phyloP scores from a whole-genome alignment of 2,888 invertebrate genomes.

The Bimastos eiseni region DNA sequence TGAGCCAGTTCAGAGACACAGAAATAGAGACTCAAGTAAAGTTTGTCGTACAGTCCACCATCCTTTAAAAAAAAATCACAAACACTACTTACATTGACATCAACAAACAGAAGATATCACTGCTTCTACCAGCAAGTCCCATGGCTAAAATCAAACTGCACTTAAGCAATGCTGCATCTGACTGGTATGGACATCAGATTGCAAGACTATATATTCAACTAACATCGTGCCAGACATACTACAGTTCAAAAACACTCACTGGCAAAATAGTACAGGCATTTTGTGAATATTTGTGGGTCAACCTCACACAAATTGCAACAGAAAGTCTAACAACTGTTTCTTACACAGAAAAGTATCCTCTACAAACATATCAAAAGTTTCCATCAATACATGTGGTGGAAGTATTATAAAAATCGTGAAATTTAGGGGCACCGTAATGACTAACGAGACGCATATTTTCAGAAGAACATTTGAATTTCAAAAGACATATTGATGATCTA shows the following conservation, averaged over 20 bases:
- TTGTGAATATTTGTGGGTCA: no score
- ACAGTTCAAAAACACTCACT: background rate
- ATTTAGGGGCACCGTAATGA: no score
- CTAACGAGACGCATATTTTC: no score
- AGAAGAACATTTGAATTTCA: no score
- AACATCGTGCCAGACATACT: background rate
- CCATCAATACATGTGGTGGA: no score
- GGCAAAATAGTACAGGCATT: no score
- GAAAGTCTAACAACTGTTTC: no score
- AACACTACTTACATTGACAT: background rate
- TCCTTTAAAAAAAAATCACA: constrained; percentile 45
- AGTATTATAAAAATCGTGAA: no score
- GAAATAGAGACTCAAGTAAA: constrained; percentile 56
- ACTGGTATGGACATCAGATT: background rate
- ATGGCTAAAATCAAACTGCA: background rate
- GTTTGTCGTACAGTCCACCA: constrained; percentile 57
- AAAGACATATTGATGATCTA: no score
- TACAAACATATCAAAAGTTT: no score
- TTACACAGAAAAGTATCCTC: no score
- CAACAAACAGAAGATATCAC: background rate
- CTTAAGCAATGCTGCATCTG: background rate
- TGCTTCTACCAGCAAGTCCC: background rate
- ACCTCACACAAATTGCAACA: no score
- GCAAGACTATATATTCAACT: background rate
- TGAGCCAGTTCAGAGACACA: constrained; percentile 52